Evolutionary conservation across 2,888 invertebrate genomes (phyloP), one percentile per base, ranked within the genome.

Genomic region (Atethmia centrago): DNA sequence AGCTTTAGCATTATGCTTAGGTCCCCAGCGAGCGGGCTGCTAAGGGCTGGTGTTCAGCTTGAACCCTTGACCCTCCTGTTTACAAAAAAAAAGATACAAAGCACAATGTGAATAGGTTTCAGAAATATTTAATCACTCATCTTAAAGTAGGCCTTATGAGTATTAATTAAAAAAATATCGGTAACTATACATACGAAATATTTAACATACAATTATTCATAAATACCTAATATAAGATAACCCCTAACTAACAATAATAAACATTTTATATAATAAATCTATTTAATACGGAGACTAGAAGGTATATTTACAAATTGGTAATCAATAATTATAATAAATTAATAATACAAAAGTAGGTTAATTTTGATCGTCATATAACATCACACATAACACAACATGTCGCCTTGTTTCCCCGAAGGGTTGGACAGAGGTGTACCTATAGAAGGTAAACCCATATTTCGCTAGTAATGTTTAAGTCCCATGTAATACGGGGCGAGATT

Each of bases 231-330:
- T 12, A 12, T 14, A 25, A 53, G 3, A 66, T 61, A 55, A 70
- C 53, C 8, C 19, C 31, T 25, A 59, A 1, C n/a, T 62, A 74
- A 36, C 42, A 59, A 56, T 12, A 53, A 62, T 61, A 62, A 68
- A 61, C 28, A 40, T 25, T 5, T 51, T 40, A 73, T 31, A 14
- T 3, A 53, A 28, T 25, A 61, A 66, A 36, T 69, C 45, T 68
- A 69, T 42, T 47, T 42, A 63, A 56, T 63, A 62, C 42, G 47
- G 64, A 89, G 92, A 92, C 92, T 92, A 92, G 93, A 92, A 68
- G 79, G 82, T 87, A 88, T 90, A 90, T 90, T 90, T 89, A 91
- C 85, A 88, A 86, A 85, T 80, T 88, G 85, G 85, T 90, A 85
- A 86, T 55, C 55, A 36, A 64, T 55, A 64, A 31, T 74, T 53